Percentiles rank a stretch among this genome's conserved stretches.
Conservation (phyloP, 2,797 vertebrate genomes). For the Spheniscus humboldti region DNA sequence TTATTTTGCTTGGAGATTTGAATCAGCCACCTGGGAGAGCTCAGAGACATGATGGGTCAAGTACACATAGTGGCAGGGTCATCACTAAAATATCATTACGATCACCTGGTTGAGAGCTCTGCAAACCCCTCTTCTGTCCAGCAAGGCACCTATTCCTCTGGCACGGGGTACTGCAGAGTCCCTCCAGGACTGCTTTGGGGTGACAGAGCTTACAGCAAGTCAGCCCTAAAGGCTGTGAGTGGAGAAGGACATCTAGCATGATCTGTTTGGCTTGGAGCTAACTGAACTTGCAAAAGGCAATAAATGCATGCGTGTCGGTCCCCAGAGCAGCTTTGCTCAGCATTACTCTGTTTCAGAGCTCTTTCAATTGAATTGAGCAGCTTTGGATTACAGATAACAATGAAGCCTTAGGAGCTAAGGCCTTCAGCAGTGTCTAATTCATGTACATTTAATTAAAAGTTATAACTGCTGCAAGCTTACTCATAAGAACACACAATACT, state of each 20-base stretch:
- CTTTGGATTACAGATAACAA: background rate
- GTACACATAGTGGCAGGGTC: background rate
- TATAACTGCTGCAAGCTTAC: background rate
- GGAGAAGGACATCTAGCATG: background rate
- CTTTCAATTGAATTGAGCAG: background rate
- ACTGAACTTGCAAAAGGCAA: background rate
- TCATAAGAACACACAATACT: background rate
- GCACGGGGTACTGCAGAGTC: background rate
- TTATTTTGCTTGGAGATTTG: background rate
- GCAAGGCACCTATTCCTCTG: background rate
- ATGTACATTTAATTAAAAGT: conserved; percentile 21
- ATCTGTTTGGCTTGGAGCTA: background rate
- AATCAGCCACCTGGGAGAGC: background rate
- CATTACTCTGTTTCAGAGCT: background rate
- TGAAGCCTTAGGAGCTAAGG: background rate
- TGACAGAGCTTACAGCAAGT: background rate
- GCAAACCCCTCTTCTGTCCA: background rate
- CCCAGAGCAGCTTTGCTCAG: background rate
- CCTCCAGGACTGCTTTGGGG: background rate
- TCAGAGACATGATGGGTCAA: background rate
- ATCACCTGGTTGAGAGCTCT: background rate
- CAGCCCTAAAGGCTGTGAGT: fast-evolving
- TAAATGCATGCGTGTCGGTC: background rate
- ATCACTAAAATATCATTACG: background rate
- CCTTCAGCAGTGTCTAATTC: background rate